Conservation (phyloP, 2,797 vertebrate genomes). For the Cuculus canorus region DNA sequence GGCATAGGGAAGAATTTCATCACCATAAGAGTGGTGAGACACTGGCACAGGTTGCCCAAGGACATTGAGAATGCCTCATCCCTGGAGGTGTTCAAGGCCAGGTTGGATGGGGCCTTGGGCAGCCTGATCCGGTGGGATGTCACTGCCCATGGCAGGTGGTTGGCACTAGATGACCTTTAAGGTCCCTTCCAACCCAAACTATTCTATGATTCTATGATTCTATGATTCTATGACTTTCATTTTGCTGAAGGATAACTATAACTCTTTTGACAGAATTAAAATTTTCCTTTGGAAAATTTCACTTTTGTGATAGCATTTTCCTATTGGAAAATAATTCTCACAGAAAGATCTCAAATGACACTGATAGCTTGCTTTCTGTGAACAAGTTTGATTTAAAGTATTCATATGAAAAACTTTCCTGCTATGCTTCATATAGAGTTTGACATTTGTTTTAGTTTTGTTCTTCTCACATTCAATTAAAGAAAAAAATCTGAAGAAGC, state of each 20-base stretch:
- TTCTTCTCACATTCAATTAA: not conserved
- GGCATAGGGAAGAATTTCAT: too few relatives aligned
- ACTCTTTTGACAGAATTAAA: not conserved
- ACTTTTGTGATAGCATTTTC: not conserved
- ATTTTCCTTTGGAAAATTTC: not conserved
- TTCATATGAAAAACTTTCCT: not conserved
- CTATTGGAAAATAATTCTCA: not conserved
- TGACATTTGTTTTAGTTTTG: constrained; percentile 24
- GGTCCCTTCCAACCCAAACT: too few relatives aligned
- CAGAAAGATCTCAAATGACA: not conserved
- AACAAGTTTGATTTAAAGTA: not conserved
- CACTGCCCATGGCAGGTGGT: too few relatives aligned
- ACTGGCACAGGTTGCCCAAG: too few relatives aligned
- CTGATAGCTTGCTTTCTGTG: not conserved
- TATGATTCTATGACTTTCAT: too few relatives aligned
- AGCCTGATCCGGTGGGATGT: too few relatives aligned
- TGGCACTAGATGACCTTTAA: too few relatives aligned
- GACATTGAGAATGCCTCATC: too few relatives aligned
- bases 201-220: too few relatives aligned
- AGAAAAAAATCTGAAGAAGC: not conserved
- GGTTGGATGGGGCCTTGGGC: too few relatives aligned
- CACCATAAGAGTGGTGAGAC: too few relatives aligned
- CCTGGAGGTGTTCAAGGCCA: too few relatives aligned
- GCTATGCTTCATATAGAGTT: not conserved
- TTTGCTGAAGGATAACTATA: not conserved